Percentiles rank a stretch among this genome's conserved stretches.
Conservation (phyloP, 2,888 invertebrate genomes). For the Bruchidius siliquastri region DNA sequence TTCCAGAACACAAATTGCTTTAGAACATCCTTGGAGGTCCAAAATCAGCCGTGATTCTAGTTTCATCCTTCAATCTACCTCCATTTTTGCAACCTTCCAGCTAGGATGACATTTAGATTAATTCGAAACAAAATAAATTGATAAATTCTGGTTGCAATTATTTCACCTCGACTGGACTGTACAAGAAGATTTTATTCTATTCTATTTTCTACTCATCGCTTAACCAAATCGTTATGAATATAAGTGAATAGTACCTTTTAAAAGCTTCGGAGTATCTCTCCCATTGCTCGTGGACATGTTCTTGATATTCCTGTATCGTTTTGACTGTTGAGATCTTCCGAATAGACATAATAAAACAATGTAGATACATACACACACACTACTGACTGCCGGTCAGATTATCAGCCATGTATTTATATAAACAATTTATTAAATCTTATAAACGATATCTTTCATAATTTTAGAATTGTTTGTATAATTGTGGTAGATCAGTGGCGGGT, state of each 20-base stretch:
- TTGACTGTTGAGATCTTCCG: neutral
- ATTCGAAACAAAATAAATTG: too few species aligned
- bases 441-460: neutral
- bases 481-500: neutral
- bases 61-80: too few species aligned
- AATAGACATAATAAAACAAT: neutral
- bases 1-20: too few species aligned
- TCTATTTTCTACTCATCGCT: too few species aligned
- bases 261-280: conserved; percentile 11
- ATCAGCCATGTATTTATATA: neutral
- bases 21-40: too few species aligned
- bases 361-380: neutral
- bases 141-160: too few species aligned
- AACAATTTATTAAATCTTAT: neutral
- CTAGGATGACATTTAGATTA: too few species aligned
- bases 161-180: too few species aligned
- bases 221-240: too few species aligned
- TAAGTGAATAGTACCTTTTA: conserved; percentile 11
- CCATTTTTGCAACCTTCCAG: too few species aligned
- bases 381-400: neutral
- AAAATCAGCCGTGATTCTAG: too few species aligned
- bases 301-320: conserved; percentile 9
- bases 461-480: neutral
- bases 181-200: too few species aligned
- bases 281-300: conserved; percentile 8